phyloP scores from a whole-genome alignment of 2,113 vertebrate species.

The Tragelaphus imberbis region DNA sequence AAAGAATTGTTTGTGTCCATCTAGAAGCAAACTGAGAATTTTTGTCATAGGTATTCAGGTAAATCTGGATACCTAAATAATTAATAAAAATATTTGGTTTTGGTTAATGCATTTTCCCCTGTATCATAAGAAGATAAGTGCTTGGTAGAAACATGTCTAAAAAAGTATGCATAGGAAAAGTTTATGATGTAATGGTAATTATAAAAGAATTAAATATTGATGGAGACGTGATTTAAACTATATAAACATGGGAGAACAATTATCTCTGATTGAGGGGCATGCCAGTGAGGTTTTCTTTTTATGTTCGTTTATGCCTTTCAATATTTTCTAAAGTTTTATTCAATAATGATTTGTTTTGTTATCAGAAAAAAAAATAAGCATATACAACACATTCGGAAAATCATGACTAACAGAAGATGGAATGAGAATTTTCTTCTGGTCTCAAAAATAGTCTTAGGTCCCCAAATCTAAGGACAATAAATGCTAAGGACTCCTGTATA shows the following conservation, averaged over 20 bases:
- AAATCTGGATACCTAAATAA: neutral
- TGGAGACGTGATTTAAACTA: neutral
- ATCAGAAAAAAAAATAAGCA: neutral
- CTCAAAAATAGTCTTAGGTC: neutral
- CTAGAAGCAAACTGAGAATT: slow-evolving; percentile 2
- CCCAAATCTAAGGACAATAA: neutral
- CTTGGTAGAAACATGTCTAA: neutral
- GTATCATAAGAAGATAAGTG: neutral
- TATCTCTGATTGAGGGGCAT: neutral
- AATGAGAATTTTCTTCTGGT: neutral
- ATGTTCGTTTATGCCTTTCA: neutral
- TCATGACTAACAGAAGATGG: neutral
- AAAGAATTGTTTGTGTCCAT: neutral
- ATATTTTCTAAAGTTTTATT: neutral
- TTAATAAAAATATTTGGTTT: neutral
- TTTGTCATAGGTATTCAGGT: neutral
- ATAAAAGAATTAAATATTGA: neutral
- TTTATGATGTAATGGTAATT: neutral
- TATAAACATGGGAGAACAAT: neutral
- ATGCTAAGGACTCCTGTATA: neutral
- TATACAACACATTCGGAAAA: neutral
- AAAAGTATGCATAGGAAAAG: neutral
- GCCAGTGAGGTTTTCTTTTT: neutral
- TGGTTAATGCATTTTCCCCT: neutral
- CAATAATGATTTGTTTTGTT: neutral